Evolutionary conservation across 2,888 invertebrate genomes (phyloP), one percentile per base, ranked within the genome.

Genomic region (Drosophila pseudotakahashii): DNA sequence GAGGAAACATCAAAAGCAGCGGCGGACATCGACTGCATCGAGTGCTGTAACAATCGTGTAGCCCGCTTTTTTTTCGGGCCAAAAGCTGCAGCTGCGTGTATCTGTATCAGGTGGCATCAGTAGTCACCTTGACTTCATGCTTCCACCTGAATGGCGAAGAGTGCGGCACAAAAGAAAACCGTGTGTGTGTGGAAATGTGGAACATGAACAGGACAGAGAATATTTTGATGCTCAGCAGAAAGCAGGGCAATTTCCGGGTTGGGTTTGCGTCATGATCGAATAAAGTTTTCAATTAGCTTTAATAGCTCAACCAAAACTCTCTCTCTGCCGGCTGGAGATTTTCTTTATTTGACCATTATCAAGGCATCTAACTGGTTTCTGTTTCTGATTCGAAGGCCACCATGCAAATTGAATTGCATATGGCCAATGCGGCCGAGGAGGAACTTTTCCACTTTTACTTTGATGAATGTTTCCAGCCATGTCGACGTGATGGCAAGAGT

Each of bases 321-420:
- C 47, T 2, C 19, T 19, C 19, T 19, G n/a, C n/a, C n/a, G 14
- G 11, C 37, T 13, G 13, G 14, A 36, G 6, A 34, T 23, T 47
- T 63, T 19, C 16, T 7, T 50, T 30, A 64, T 45, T 64, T 32
- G 52, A 37, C 44, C 52, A 52, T 41, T 41, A 41, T 59, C 30
- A 14, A 36, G 16, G 10, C 30, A 13, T 10, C 36, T 7, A 50
- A 61, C 13, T 36, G 4, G 41, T 30, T 30, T 41, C 45, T 55
- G 37, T 70, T 76, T 73, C 36, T 71, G 71, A 78, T 75, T 72
- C 16, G 67, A 72, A 67, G 73, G 55, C 57, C 73, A 57, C 39
- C 61, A 74, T 62, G 73, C 68, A 73, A 73, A 74, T 73, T 58
- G 48, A 73, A 63, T 62, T 48, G 45, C 60, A 63, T 72, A 48